A percentile compares a stretch with the other conserved stretches of the same genome.
These are phyloP conservation scores for Chionis minor DNA, from an alignment of 2,113 vertebrate species.

Conservation along the genomic window DNA sequence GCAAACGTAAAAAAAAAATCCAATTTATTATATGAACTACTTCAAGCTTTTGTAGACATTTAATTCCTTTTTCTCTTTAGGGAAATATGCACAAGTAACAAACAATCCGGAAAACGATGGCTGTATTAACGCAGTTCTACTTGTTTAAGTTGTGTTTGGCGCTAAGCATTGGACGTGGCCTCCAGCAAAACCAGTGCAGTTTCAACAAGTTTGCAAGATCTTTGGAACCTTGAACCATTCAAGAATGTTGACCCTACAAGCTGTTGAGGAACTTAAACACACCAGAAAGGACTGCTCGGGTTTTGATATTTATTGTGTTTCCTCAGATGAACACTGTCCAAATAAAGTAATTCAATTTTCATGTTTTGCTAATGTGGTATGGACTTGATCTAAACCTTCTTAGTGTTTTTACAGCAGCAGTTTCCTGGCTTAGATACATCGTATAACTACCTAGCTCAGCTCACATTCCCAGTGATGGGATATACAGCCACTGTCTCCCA, in stretches of 20 bases:
- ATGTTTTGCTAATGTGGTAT: neutral
- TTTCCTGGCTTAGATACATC: neutral
- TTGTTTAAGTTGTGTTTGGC: slow-evolving; percentile 76
- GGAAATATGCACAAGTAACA: slow-evolving; percentile 97
- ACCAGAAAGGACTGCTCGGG: neutral
- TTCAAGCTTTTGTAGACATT: neutral
- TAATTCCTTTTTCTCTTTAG: slow-evolving; percentile 66
- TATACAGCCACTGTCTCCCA: neutral
- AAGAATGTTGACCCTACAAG: neutral
- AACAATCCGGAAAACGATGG: slow-evolving; percentile 99
- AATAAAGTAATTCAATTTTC: slow-evolving; percentile 50
- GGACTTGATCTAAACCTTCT: neutral
- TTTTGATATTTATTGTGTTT: neutral
- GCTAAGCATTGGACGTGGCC: neutral
- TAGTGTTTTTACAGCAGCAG: neutral
- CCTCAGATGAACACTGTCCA: neutral
- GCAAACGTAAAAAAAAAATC: neutral
- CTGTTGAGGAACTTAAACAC: neutral
- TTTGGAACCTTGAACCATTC: neutral
- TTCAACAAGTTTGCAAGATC: neutral
- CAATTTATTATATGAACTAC: neutral
- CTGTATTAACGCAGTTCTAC: slow-evolving; percentile 93
- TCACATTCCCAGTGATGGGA: neutral
- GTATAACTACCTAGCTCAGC: neutral
- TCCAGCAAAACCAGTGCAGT: neutral